Evolutionary conservation across 2,888 invertebrate genomes (phyloP), one percentile per base, ranked within the genome.

Genomic region (Archips xylosteana): DNA sequence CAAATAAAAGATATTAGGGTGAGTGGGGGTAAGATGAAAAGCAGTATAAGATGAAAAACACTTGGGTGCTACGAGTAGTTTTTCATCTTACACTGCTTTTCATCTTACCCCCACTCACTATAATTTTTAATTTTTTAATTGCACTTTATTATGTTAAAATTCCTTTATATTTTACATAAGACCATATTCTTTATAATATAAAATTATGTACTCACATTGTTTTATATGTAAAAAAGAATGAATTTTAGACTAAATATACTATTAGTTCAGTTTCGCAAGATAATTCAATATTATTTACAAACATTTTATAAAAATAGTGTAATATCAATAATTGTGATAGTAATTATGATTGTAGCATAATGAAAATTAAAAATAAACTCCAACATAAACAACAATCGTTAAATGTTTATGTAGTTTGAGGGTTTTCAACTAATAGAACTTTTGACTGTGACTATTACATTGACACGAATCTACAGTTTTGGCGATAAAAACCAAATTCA

Each of bases 101-200:
- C n/a, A n/a, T n/a, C n/a, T n/a, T n/a, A n/a, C n/a, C n/a, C n/a
- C n/a, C n/a, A n/a, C n/a, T n/a, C n/a, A n/a, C n/a, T n/a, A n/a
- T n/a, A n/a, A 60, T 34, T 54, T 62, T 23, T 23, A 42, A 49
- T 36, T 63, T 59, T 73, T 72, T 67, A 45, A 73, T 73, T 73
- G 57, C 72, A 67, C 61, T 67, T 57, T 57, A 72, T 57, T 51
- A 57, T 54, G 64, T 47, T 36, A 59, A 34, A 67, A 59, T 49
- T 63, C 6, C 2, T 47, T 63, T 67, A 68, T 59, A 47, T 59
- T 71, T 61, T 15, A 51, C 23, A 39, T 36, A 47, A 54, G 36
- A 34, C 36, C 62, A 68, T 23, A 23, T 23, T 49, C 23, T 59
- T 39, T 73, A 64, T 34, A 63, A 63, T 73, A 73, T 42, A 34